Evolutionary conservation across 2,113 vertebrate genomes (phyloP).

Genomic region (Ailurus styani): DNA sequence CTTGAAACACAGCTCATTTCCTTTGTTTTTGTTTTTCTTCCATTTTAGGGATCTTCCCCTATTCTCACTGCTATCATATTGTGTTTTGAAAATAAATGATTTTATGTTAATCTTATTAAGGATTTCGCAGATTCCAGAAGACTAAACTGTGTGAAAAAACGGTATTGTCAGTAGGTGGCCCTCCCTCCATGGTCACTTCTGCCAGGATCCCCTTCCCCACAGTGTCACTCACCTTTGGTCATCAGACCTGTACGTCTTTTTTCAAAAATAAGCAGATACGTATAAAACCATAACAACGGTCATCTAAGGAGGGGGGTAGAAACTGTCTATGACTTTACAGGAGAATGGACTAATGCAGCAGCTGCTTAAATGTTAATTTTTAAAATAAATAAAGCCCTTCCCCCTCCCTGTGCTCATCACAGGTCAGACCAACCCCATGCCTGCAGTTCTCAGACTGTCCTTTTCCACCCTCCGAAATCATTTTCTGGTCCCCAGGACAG

Average conservation of each 20-base stretch:
- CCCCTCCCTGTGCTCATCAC: rapidly evolving
- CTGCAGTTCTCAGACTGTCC: background rate
- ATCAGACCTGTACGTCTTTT: background rate
- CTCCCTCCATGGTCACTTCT: too few species aligned
- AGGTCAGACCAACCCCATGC: too few species aligned
- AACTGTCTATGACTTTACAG: background rate
- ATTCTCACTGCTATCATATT: background rate
- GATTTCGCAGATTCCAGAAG: background rate
- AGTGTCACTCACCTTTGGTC: background rate
- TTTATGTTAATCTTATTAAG: background rate
- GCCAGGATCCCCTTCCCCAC: rapidly evolving
- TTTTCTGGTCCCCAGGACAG: background rate
- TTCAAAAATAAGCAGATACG: background rate
- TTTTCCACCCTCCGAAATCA: background rate
- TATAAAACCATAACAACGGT: background rate
- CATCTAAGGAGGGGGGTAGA: background rate
- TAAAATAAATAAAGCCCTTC: background rate
- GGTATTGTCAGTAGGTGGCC: rapidly evolving
- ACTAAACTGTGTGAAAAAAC: too few species aligned
- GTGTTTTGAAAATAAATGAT: background rate
- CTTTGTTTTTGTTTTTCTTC: background rate
- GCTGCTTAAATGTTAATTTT: background rate
- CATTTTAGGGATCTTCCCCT: background rate
- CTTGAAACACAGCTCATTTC: background rate
- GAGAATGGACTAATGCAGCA: background rate